A percentile compares a stretch with the other conserved stretches of the same genome.
These are phyloP conservation scores for Tragelaphus scriptus DNA, from an alignment of 2,113 vertebrate species.

Conservation along the genomic window DNA sequence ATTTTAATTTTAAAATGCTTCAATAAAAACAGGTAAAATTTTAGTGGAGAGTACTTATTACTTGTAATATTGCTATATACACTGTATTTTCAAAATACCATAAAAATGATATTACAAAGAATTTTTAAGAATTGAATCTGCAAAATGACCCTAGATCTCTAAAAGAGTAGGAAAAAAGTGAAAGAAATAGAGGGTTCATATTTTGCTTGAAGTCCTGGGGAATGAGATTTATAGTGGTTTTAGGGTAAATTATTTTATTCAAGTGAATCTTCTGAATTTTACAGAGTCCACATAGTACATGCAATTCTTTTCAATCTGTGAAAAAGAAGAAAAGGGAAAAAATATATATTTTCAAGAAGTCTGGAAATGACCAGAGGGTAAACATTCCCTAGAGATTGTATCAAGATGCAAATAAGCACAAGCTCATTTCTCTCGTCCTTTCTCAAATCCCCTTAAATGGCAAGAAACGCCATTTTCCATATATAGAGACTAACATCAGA, in stretches of 20 bases:
- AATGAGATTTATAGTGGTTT: not conserved
- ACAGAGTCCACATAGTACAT: not conserved
- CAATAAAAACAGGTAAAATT: not conserved
- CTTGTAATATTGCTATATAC: not conserved
- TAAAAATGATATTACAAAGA: not conserved
- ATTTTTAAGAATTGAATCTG: not conserved
- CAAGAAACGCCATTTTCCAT: not conserved
- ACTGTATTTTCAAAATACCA: not conserved
- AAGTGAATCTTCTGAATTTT: constrained; percentile 1
- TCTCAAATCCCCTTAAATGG: not conserved
- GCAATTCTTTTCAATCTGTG: not conserved
- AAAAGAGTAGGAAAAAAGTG: not conserved
- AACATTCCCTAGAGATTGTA: not conserved
- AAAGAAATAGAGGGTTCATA: not conserved
- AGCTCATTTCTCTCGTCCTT: not conserved
- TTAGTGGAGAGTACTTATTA: not conserved
- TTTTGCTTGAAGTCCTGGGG: not conserved
- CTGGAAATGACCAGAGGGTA: not conserved
- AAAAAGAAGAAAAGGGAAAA: not conserved
- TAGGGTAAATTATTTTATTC: not conserved
- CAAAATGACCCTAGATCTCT: not conserved
- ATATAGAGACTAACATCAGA: not conserved
- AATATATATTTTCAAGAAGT: not conserved
- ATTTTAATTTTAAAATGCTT: not conserved
- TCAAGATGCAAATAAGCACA: not conserved